Base-by-base conservation (phyloP, 30 jellyfish, hydroid and myxozoan species). In the Cassiopea xamachana region DNA sequence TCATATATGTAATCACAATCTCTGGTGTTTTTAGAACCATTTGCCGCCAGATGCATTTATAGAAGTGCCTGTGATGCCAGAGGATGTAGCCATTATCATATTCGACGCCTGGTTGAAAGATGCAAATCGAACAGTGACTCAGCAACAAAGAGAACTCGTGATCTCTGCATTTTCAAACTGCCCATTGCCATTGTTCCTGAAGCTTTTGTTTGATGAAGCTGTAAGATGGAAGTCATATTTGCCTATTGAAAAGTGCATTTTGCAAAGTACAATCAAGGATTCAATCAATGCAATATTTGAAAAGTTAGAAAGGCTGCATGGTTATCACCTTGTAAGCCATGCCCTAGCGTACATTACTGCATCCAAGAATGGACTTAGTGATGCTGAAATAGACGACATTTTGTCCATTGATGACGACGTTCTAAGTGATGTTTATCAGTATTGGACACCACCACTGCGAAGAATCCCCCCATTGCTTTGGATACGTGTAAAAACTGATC, bases 391-490 rank as follows among this genome's bases (percentile, higher is more conserved):
- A 8, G 98, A 94, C 82, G 98, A 94, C 61, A 19, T 94, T 18
- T 75, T 94, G 60, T 94, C 98, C 43, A 85, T 94, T 55, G 98
- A 94, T 55, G 98, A 94, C 75, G 97, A 89, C 8, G 98, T 94
- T 2, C 68, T 94, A 48, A 94, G 89, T 64, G 98, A 94, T 70
- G 98, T 94, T 44, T 94, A 94, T 70, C 98, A 94, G 82, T 94
- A 94, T 87, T 94, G 98, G 98, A 90, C 97, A 46, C 98, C 98
- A 51, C 98, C 98, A 9, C 84, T 94, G 2, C 88, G 98, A 46
- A 76, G 97, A 69, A 87, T 90, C 7, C 98, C 98, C 6, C 97
- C 98, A 27, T 61, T 94, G 82, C 89, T 94, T 2, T 94, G 98
- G 98, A 79, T 94, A 46, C 94, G 98, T 4, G 77, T 90, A 13